Evolutionary conservation across 2,888 invertebrate species (phyloP).

Genomic region (Drosophila neutralis): DNA sequence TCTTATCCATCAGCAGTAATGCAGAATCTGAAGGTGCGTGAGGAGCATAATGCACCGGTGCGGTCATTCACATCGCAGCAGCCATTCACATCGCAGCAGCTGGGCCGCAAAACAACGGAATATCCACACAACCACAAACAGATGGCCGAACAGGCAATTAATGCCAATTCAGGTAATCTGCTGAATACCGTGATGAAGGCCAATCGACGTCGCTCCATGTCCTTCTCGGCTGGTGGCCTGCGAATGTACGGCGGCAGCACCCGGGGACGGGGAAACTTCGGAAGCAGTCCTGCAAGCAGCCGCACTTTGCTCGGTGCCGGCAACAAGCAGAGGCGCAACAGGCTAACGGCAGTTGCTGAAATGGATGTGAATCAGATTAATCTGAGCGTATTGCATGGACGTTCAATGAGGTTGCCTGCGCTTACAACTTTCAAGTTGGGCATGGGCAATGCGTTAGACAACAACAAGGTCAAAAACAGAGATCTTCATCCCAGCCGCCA

Average conservation of each 20-base stretch:
- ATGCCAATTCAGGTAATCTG: constrained; percentile 33
- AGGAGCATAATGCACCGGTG: constrained; percentile 50
- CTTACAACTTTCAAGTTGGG: constrained; percentile 15
- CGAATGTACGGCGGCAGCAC: constrained; percentile 24
- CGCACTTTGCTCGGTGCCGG: neutral
- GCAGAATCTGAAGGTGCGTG: constrained; percentile 3
- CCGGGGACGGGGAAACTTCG: neutral
- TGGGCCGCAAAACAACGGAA: neutral
- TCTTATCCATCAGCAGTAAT: constrained; percentile 1
- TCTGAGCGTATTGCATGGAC: constrained; percentile 14
- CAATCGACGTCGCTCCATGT: constrained; percentile 55
- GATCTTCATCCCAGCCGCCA: constrained; percentile 18
- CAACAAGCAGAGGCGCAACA: neutral
- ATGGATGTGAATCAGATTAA: neutral
- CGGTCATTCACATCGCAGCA: constrained; percentile 33
- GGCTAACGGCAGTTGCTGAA: neutral
- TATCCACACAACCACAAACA: constrained; percentile 56
- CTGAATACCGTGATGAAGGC: constrained; percentile 54
- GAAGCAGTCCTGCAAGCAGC: constrained; percentile 3
- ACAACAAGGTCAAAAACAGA: constrained; percentile 1
- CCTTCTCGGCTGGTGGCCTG: constrained; percentile 33
- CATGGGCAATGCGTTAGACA: constrained; percentile 5
- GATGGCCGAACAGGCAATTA: constrained; percentile 42
- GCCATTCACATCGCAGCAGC: constrained; percentile 22
- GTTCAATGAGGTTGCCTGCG: constrained; percentile 60